Base-by-base conservation (phyloP, 2,113 vertebrate genomes). In the Cyanoramphus novaezelandiae region DNA sequence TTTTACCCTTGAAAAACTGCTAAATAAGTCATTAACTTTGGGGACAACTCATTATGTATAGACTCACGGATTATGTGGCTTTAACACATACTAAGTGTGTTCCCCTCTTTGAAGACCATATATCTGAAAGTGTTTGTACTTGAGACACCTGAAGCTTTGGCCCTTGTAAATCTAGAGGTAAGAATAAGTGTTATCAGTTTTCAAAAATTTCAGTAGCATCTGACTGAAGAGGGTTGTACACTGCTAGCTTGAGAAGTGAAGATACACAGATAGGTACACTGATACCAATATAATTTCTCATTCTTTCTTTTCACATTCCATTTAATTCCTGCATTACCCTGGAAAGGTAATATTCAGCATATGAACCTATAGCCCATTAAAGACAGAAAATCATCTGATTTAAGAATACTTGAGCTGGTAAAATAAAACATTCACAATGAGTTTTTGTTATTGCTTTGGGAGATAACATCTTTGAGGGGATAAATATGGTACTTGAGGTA, bases 211-310 rank as follows among this genome's bases (percentile, higher is more conserved):
- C 49, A 69, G 28, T 41, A 49, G 3, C 7, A 41, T 24, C 39
- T 59, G 19, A 14, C 37, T 35, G 25, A 53, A 35, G 37, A 39
- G 8, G 11, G 3, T 77, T 59, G 18, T 37, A 43, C 37, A 47
- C 6, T 1, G 0, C 2, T 41, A 65, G 4, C 17, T 11, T 39
- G 5, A 82, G 41, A 2, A 85, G 7, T 10, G 52, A n/a, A 33
- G 28, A 8, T 4, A 2, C 39, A 95, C 15, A 19, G 69, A 57
- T 7, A 43, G 24, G 3, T 11, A 13, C 25, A 13, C 5, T 57
- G 35, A 14, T 75, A 5, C 10, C 31, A 35, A 64, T 20, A 37
- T 10, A 2, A 41, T 37, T 62, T 59, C 20, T n/a, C 4, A 39
- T 80, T 55, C 19, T 83, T 70, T 29, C 33, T 46, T 2, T 33